phyloP scores from a whole-genome alignment of 2,113 vertebrate genomes.

The Albula goreensis region DNA sequence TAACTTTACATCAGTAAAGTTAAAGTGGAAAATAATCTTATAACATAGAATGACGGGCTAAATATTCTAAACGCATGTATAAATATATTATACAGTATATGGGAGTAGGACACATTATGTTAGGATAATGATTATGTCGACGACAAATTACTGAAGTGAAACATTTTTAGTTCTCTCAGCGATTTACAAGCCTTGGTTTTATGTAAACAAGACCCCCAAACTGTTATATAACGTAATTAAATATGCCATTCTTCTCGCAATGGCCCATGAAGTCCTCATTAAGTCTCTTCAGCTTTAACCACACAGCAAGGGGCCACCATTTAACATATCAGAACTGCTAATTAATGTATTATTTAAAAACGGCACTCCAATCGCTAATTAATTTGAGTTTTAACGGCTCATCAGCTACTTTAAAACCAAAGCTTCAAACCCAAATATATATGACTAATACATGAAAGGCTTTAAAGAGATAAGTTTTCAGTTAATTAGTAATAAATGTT shows the following conservation, averaged over 20 bases:
- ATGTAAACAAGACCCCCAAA: slow-evolving; percentile 68
- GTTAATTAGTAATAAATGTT: slow-evolving; percentile 77
- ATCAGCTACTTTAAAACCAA: slow-evolving; percentile 74
- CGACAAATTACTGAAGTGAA: slow-evolving; percentile 54
- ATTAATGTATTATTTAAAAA: slow-evolving; percentile 80
- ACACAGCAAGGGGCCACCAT: slow-evolving; percentile 66
- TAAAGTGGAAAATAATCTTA: no score
- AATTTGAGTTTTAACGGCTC: slow-evolving; percentile 74
- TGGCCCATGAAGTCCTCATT: slow-evolving; percentile 72
- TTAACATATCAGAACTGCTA: slow-evolving; percentile 75
- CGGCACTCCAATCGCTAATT: slow-evolving; percentile 77
- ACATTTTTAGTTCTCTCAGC: slow-evolving; percentile 22
- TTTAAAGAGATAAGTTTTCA: slow-evolving; percentile 73
- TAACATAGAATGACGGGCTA: no score
- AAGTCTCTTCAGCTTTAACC: slow-evolving; percentile 71
- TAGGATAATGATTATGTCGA: slow-evolving; percentile 21
- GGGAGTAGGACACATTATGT: not conserved
- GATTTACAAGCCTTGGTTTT: slow-evolving; percentile 29
- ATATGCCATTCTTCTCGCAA: slow-evolving; percentile 63
- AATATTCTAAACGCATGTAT: not conserved
- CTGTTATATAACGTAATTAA: slow-evolving; percentile 59
- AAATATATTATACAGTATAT: not conserved
- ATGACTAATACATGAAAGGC: slow-evolving; percentile 79
- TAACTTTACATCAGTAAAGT: not conserved
- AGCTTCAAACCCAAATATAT: slow-evolving; percentile 76